A percentile compares a stretch with the other conserved stretches of the same genome.
phyloP scores from a whole-genome alignment of 2,113 vertebrate species.

The Phaethornis superciliosus region DNA sequence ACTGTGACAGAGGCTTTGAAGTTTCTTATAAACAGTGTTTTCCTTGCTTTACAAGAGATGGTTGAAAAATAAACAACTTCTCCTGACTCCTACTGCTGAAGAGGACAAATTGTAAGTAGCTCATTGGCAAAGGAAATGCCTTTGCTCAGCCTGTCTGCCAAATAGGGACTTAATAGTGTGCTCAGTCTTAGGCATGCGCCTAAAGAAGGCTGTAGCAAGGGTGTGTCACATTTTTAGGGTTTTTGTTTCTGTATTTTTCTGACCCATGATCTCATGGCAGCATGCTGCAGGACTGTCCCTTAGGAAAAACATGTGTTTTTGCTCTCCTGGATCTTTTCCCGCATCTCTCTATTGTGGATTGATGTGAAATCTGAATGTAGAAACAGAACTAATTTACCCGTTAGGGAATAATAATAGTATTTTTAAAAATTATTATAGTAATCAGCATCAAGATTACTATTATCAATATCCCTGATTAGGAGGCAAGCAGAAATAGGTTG shows the following conservation, averaged over 20 bases:
- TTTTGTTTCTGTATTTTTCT: neutral
- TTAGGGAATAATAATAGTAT: neutral
- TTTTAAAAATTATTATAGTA: too few species aligned
- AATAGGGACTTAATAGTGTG: neutral
- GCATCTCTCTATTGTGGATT: neutral
- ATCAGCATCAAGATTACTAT: neutral
- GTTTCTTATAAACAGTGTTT: constrained; percentile 76
- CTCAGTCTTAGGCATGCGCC: neutral
- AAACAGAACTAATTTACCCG: neutral
- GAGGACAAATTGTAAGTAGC: neutral
- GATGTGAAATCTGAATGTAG: neutral
- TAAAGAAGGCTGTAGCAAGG: neutral
- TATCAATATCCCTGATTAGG: neutral
- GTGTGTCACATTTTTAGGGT: neutral
- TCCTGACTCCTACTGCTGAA: constrained; percentile 36
- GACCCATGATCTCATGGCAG: neutral
- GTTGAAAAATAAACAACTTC: constrained; percentile 78
- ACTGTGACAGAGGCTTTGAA: constrained; percentile 75
- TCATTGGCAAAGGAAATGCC: constrained; percentile 14
- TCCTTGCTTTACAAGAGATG: constrained; percentile 65
- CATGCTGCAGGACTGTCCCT: neutral
- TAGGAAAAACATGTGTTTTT: neutral
- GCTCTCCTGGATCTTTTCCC: neutral
- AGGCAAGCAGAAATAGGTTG: neutral
- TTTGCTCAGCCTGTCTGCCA: neutral